These are phyloP conservation scores for Heliconius congener DNA, from an alignment of 1,140 invertebrate genomes.

Conservation along the genomic window DNA sequence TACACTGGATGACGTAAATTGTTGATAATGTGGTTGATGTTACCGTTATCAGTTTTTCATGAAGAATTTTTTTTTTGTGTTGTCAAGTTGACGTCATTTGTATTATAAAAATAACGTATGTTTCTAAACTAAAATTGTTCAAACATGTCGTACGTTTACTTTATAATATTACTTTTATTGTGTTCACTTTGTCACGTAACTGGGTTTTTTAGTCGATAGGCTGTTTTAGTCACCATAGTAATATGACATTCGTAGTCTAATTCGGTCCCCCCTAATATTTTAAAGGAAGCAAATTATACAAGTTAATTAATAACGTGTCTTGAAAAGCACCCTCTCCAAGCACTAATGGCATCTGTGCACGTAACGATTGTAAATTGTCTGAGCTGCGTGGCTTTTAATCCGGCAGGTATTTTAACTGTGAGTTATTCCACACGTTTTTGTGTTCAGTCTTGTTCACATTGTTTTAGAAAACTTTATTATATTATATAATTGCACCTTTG, in stretches of 20 bases:
- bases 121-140: not conserved
- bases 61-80: slow-evolving; percentile 1
- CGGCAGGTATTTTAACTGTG: slow-evolving; percentile 6
- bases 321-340: not conserved
- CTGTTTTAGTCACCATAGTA: not conserved
- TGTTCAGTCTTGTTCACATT: not conserved
- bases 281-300: slow-evolving; percentile 2
- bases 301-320: slow-evolving; percentile 6
- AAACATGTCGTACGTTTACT: not conserved
- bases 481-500: not conserved
- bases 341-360: not conserved
- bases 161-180: not conserved
- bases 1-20: not conserved
- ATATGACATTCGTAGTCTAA: not conserved
- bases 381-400: slow-evolving; percentile 10
- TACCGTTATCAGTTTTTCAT: slow-evolving; percentile 1
- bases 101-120: not conserved
- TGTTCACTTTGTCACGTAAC: not conserved
- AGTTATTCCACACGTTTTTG: not conserved
- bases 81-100: slow-evolving; percentile 13
- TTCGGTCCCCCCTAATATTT: not conserved
- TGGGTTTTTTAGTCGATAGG: not conserved
- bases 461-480: not conserved
- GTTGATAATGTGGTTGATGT: not conserved
- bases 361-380: slow-evolving; percentile 3